phyloP scores from a whole-genome alignment of 2,113 vertebrate genomes.

The Barnardius zonarius region DNA sequence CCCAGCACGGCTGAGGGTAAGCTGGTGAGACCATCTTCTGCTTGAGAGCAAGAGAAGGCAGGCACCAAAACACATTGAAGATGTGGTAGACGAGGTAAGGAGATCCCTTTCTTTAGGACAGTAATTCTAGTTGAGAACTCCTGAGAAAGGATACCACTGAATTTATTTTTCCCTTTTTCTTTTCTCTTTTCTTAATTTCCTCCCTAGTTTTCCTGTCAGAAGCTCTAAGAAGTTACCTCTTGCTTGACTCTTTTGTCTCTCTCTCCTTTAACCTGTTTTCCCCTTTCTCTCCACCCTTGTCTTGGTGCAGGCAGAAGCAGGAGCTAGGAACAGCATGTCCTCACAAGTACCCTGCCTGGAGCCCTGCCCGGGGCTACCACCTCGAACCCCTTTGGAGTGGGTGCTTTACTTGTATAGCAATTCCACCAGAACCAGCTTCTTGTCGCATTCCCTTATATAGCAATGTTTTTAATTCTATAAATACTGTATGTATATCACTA shows the following conservation, averaged over 20 bases:
- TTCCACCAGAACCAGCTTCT: slow-evolving; percentile 35
- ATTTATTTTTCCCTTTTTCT: neutral
- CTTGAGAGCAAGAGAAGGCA: neutral
- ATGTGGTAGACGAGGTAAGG: neutral
- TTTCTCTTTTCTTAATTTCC: neutral
- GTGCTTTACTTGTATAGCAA: neutral
- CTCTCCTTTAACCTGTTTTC: neutral
- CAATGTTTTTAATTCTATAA: slow-evolving; percentile 50
- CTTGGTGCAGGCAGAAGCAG: neutral
- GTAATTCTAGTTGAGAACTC: neutral
- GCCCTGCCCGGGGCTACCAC: neutral
- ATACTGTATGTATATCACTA: slow-evolving; percentile 26
- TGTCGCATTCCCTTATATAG: slow-evolving; percentile 32
- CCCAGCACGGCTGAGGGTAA: neutral
- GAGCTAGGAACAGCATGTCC: neutral
- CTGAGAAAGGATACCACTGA: neutral
- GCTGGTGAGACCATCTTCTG: neutral
- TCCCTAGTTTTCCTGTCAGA: neutral
- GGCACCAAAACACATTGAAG: neutral
- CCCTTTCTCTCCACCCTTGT: neutral
- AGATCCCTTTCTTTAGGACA: neutral
- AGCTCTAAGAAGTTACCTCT: neutral
- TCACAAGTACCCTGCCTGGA: neutral
- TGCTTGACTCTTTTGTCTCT: neutral
- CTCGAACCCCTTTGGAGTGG: neutral